Evolutionary conservation across 2,888 invertebrate species (phyloP).

Genomic region (Stegophylla sp.): DNA sequence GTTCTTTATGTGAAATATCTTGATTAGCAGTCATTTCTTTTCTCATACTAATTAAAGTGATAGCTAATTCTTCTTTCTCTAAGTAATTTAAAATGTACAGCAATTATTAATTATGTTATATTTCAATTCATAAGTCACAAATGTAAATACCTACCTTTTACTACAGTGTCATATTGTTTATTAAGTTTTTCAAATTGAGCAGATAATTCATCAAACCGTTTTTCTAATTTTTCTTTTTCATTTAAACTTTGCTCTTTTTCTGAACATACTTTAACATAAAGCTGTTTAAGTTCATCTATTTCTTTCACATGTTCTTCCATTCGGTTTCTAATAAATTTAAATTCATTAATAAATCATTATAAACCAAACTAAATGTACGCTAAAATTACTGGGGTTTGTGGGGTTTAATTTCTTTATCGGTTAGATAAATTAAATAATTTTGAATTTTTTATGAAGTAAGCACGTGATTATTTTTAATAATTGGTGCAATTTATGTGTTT

Average conservation of each 20-base stretch:
- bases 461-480: no score
- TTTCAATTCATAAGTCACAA: background rate
- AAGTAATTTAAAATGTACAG: background rate
- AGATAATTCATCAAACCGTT: constrained; percentile 29
- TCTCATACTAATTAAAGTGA: constrained; percentile 16
- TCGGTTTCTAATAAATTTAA: constrained; percentile 13
- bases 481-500: no score
- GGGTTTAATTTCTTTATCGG: no score
- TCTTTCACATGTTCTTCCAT: constrained; percentile 51
- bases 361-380: no score
- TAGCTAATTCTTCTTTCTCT: constrained; percentile 54
- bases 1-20: constrained; percentile 34
- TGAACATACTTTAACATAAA: constrained; percentile 48
- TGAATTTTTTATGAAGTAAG: no score
- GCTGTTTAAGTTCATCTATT: constrained; percentile 55
- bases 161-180: constrained; percentile 29
- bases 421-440: no score
- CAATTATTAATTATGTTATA: background rate
- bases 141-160: constrained; percentile 23
- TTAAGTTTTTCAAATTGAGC: constrained; percentile 43
- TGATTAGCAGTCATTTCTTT: constrained; percentile 31
- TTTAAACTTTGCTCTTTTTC: constrained; percentile 47
- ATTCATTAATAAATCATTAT: no score
- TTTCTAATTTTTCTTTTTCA: constrained; percentile 51
- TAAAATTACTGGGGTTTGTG: no score